A percentile compares a stretch with the other conserved stretches of the same genome.
Evolutionary conservation across 2,797 vertebrate genomes (phyloP).

Genomic region (Notamacropus eugenii): DNA sequence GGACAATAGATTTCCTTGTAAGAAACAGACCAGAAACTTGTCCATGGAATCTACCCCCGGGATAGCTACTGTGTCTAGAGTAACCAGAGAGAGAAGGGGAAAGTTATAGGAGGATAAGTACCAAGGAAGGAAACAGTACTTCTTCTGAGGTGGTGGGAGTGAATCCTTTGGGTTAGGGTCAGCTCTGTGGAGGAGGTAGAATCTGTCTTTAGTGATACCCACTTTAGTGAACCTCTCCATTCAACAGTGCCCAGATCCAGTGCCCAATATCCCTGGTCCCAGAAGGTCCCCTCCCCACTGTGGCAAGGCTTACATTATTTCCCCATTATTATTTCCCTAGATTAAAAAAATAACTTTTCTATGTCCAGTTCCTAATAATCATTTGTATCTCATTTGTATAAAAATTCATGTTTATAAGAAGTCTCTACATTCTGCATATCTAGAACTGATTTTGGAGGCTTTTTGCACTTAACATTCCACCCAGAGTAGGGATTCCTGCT

Average conservation of each 20-base stretch:
- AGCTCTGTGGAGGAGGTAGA: neutral
- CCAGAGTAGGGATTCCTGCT: neutral
- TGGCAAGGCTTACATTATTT: neutral
- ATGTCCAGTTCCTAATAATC: neutral
- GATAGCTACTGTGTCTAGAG: neutral
- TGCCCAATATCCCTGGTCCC: neutral
- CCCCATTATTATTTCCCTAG: neutral
- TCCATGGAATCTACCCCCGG: neutral
- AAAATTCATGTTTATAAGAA: neutral
- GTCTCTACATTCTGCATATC: neutral
- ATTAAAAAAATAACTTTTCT: neutral
- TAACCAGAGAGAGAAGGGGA: neutral
- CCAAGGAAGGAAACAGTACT: neutral
- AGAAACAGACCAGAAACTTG: neutral
- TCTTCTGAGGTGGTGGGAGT: neutral
- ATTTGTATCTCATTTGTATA: neutral
- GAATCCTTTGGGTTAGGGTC: neutral
- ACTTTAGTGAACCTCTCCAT: neutral
- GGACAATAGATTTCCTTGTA: neutral
- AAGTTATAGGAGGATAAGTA: neutral
- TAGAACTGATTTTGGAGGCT: neutral
- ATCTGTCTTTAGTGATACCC: neutral
- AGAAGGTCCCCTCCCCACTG: neutral
- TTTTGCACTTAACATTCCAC: neutral
- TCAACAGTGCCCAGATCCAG: neutral